Evolutionary conservation across 2,888 invertebrate species (phyloP), one percentile per base, ranked within the genome.

Genomic region (Tipula vernalis): DNA sequence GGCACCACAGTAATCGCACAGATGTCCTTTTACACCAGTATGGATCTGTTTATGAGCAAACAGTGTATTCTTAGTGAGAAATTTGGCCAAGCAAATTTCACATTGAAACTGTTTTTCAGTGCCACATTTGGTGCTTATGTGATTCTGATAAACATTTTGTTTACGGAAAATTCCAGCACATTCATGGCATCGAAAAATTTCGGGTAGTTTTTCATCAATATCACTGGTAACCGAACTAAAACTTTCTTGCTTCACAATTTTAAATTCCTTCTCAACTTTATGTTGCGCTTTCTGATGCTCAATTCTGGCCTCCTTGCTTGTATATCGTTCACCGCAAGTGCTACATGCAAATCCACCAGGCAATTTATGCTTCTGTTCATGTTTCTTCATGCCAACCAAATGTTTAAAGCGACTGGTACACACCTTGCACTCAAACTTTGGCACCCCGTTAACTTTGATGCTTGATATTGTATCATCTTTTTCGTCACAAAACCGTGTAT

Each of bases 131-230:
- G 92, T 92, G 1, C 89, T 89, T 8, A 88, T 88, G 86, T 91
- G 91, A 3, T 90, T n/a, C 28, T 86, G 86, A 84, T 44, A 86
- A 44, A 36, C 36, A 36, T 90, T 90, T 87, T 90, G 89, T 0
- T 91, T 91, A 87, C 90, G 91, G 88, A 92, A 92, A 86, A 91
- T 91, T 87, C 91, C 90, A 2, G 92, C 92, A 88, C 92, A 92
- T 87, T 91, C 91, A 84, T 91, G 91, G 88, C 92, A 92, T 85
- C 91, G 91, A 85, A 89, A 90, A 87, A 90, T 89, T 88, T 90
- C 87, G n/a, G 10, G 85, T 15, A 15, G 47, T 36, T 36, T 44
- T 0, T 0, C 28, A 28, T 71, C 28, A 28, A 6, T 71, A 28
- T 71, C 71, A 28, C 28, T 51, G 51, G 51, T 15, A 51, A n/a